Base-by-base conservation (phyloP, 2,113 vertebrate species). In the Catagonus wagneri region DNA sequence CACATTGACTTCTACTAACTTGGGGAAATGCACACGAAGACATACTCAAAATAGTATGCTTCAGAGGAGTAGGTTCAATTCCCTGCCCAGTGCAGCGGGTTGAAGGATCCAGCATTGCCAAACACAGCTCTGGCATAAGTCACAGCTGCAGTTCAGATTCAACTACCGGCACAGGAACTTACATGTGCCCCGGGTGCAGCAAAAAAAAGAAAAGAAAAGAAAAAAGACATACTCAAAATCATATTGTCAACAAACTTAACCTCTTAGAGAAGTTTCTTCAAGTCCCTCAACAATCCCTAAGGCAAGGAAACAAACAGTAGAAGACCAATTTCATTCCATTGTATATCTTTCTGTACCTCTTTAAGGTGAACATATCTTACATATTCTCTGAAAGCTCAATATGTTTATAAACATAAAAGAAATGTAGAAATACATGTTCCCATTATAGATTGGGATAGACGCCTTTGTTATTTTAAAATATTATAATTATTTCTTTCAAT, bases 401-500 rank as follows among this genome's bases (percentile, higher is more conserved):
- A 16, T 75, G 3, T 60, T 93, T 94, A 63, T 91, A 10, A 85
- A 90, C 78, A 36, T 65, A 65, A 96, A 93, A 61, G 3, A 5
- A 44, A 69, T 50, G 2, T 9, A 78, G n/a, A 63, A 90, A 78
- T 63, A 63, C 1, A 80, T 27, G 15, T 80, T 96, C 7, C 74
- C 52, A 68, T 81, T n/a, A 56, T 52, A 83, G 52, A 27, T 56
- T 34, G 15, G 25, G 88, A 92, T 68, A 87, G 15, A 78, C 83
- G 14, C 5, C 1, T 85, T 90, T 96, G 56, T 75, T 93, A 89
- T 80, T 92, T 93, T 85, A 68, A 92, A 90, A 88, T 72, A 81
- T 68, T 79, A 22, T 50, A 88, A 94, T 87, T 66, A 83, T 92
- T 92, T 95, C 27, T 87, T 88, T 58, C 20, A 86, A 68, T 65